phyloP scores from a whole-genome alignment of 2,797 vertebrate species.

The Loris lydekkerianus region DNA sequence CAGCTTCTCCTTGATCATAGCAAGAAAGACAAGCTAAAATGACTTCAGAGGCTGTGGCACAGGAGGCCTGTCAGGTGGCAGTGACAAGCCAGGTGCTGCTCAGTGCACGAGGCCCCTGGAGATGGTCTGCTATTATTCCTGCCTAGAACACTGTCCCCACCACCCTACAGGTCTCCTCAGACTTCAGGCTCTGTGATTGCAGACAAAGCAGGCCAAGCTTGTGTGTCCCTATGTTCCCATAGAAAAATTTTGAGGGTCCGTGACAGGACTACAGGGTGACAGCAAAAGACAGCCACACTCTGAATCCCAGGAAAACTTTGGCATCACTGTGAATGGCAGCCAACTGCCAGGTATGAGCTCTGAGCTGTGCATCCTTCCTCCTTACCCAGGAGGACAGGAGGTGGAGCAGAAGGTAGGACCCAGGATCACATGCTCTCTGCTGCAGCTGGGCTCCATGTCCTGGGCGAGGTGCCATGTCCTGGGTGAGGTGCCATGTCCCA shows the following conservation, averaged over 20 bases:
- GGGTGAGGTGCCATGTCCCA: no score
- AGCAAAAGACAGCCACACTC: not conserved
- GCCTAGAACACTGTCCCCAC: not conserved
- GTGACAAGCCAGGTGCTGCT: not conserved
- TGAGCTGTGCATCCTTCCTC: not conserved
- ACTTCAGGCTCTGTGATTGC: not conserved
- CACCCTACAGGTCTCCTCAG: not conserved
- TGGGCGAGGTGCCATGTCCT: no score
- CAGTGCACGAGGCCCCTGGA: fast-evolving
- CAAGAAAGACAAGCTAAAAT: not conserved
- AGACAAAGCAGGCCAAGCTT: no score
- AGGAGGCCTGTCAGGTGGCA: no score
- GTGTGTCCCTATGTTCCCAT: not conserved
- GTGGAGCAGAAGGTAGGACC: not conserved
- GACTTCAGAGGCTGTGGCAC: not conserved
- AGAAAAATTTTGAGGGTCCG: not conserved
- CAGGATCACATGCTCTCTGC: not conserved
- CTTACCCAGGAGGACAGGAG: not conserved
- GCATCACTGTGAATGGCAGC: not conserved
- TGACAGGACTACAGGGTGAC: not conserved
- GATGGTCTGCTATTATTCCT: not conserved
- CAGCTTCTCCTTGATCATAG: not conserved
- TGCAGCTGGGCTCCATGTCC: not conserved
- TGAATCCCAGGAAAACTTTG: not conserved
- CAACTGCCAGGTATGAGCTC: not conserved